Base-by-base conservation (phyloP, 1,140 invertebrate species). In the Bombus impatiens region DNA sequence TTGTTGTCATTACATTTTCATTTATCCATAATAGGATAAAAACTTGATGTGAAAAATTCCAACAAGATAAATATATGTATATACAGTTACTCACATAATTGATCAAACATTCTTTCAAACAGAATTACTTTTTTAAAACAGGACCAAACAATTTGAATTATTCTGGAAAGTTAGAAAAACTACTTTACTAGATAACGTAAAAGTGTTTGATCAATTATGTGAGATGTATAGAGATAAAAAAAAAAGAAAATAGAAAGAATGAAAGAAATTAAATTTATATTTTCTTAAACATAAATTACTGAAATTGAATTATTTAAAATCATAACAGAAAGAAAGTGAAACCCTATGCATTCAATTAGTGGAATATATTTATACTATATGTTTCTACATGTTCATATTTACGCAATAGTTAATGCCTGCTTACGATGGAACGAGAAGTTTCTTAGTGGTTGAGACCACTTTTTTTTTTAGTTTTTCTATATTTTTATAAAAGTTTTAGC, bases 401-500 rank as follows among this genome's bases (percentile, higher is more conserved):
- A 84, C 74, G 84, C 79, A 88, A 79, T 79, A 86, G 84, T 88
- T 82, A 81, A 71, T 78, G 67, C 80, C 37, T 84, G n/a, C 25
- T 87, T 71, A 82, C 65, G 28, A 91, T 91, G 90, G 87, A 86
- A 74, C 88, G 44, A 83, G 25, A 28, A 78, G 53, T 83, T 82
- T 79, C 42, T 59, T 83, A 75, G 84, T 91, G 81, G 88, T 87
- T 81, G 40, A 62, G 67, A 25, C 87, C 86, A 88, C 88, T 92
- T 88, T 90, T 87, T 53, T 91, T 88, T 62, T 89, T 87, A 86
- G 74, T 88, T 88, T 91, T 88, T 89, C 70, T 90, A 90, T 90
- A 85, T 88, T 86, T 91, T 91, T 91, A 65, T 44, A 80, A 78
- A 74, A 76, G 82, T 88, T 91, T 88, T 84, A 59, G 35, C 25